Base-by-base conservation (phyloP, 2,888 invertebrate genomes). In the Caenorhabditis panamensis region DNA sequence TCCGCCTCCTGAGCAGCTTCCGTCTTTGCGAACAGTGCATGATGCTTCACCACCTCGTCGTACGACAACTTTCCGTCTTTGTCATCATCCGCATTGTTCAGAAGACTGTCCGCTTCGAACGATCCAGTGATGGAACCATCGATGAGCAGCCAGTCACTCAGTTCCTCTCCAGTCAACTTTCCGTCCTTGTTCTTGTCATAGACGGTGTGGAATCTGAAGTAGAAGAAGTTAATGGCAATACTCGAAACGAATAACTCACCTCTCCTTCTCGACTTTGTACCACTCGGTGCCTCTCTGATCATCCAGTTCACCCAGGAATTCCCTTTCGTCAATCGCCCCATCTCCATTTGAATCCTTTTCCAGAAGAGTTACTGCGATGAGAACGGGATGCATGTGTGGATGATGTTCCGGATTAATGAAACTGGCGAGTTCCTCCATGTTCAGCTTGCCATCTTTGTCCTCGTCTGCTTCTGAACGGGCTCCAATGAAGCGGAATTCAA, bases 331-430 rank as follows among this genome's bases (percentile, higher is more conserved):
- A 68, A 99, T 94, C 79, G 92, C 92, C 0, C 95, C 95, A 93
- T 99, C 96, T 18, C 93, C 93, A 92, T 99, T 94, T 37, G 88
- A 92, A 92, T 99, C 98, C 92, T 95, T 95, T 83, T 96, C 96
- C 1, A 94, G 92, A 88, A 98, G 92, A 0, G 95, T 95, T 2
- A 96, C 95, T 88, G 94, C 84, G 28, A 90, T 86, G n/a, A 91
- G 83, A n/a, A 86, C 85, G 28, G 85, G 88, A 82, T 92, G 91
- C 97, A 98, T 97, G 89, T 94, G 93, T 36, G 94, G 94, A 91
- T 95, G 95, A 91, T 97, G 96, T 92, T 97, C 96, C 0, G 99
- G 98, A 91, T 96, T 96, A 56, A 95, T 94, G 92, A 97, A 98
- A 24, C 95, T 94, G 84, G 95, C 93, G 92, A 95, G 97, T 92